Conservation (phyloP, 2,113 vertebrate genomes). For the Pedionomus torquatus region DNA sequence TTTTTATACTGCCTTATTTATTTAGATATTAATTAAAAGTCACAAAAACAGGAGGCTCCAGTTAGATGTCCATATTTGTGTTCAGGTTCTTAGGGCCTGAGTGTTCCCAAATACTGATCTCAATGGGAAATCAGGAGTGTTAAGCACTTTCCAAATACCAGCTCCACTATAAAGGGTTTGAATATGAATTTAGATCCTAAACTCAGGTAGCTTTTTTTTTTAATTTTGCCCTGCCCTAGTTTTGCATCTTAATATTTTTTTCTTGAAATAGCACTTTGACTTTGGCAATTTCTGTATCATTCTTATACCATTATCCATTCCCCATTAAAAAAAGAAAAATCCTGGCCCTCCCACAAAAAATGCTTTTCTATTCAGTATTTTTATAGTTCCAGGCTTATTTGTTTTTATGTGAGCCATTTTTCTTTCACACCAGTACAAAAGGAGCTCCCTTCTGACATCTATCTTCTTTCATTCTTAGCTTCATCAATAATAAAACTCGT, state of each 20-base stretch:
- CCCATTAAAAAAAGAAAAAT: not conserved
- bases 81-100: not conserved
- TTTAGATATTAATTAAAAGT: not conserved
- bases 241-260: not conserved
- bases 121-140: not conserved
- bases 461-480: slow-evolving; percentile 12
- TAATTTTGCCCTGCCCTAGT: not conserved
- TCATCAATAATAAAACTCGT: slow-evolving; percentile 18
- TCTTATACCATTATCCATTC: not conserved
- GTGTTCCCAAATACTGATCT: not conserved
- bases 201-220: not conserved
- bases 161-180: not conserved
- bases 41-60: not conserved
- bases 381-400: slow-evolving; percentile 5
- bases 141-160: not conserved
- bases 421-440: slow-evolving; percentile 10
- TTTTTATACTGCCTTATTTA: not conserved
- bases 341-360: not conserved
- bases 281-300: not conserved
- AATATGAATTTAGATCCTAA: not conserved
- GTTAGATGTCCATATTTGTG: not conserved
- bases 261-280: not conserved
- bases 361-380: slow-evolving; percentile 19
- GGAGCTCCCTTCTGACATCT: not conserved
- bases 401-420: slow-evolving; percentile 10